Percentiles rank a stretch among this genome's conserved stretches.
Evolutionary conservation across 2,797 vertebrate species (phyloP).

Genomic region (Rhyacichthys aspro): DNA sequence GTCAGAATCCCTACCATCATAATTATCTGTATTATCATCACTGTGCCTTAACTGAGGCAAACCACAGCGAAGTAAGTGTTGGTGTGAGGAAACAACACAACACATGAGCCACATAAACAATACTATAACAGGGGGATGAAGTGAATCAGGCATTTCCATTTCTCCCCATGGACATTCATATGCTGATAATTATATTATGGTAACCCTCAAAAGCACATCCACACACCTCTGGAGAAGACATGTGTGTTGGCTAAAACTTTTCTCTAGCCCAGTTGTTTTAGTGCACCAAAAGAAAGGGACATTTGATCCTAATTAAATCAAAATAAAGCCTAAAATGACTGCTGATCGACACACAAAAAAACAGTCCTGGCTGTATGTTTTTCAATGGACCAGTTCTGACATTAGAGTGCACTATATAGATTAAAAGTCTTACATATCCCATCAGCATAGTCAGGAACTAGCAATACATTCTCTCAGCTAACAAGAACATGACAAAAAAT

Average conservation of each 20-base stretch:
- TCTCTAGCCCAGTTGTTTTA: conserved; percentile 62
- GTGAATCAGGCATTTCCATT: conserved; percentile 34
- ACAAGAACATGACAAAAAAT: conserved; percentile 45
- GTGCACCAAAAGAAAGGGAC: conserved; percentile 45
- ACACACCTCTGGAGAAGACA: conserved; percentile 51
- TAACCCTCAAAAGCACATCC: conserved; percentile 22
- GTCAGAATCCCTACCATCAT: conserved; percentile 62
- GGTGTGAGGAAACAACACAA: conserved; percentile 58
- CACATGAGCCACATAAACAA: conserved; percentile 58
- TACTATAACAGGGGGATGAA: conserved; percentile 37
- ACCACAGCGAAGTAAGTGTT: conserved; percentile 57
- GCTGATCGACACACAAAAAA: conserved; percentile 56
- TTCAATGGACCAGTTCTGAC: conserved; percentile 63
- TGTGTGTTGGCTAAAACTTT: conserved; percentile 51
- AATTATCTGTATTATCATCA: conserved; percentile 61
- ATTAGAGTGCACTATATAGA: conserved; percentile 46
- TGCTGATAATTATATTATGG: conserved; percentile 17
- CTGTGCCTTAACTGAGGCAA: conserved; percentile 51
- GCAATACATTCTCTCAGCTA: conserved; percentile 60
- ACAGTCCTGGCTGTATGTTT: conserved; percentile 58
- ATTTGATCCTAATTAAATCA: conserved; percentile 78
- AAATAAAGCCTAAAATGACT: conserved; percentile 74
- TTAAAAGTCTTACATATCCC: conserved; percentile 40
- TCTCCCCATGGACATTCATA: conserved; percentile 11
- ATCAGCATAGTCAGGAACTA: conserved; percentile 23